These are phyloP conservation scores for Gortyna flavago DNA, from an alignment of 2,888 invertebrate species.

Conservation along the genomic window DNA sequence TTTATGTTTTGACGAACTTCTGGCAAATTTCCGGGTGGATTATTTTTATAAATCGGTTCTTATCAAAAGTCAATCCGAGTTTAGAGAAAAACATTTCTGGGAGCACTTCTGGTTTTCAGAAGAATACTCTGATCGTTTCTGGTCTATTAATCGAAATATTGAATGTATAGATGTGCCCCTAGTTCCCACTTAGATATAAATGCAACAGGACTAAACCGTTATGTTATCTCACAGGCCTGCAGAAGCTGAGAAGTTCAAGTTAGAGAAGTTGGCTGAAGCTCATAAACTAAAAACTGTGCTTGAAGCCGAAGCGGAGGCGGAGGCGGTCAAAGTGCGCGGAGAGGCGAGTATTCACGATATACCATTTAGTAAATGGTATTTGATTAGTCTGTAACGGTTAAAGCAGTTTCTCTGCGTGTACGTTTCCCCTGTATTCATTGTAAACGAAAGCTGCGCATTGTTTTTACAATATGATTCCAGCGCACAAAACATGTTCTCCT, in stretches of 20 bases:
- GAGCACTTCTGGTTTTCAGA: background rate
- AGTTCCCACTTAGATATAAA: background rate
- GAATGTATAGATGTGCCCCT: background rate
- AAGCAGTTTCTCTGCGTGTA: background rate
- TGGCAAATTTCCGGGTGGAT: background rate
- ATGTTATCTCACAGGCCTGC: conserved; percentile 92
- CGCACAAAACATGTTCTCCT: background rate
- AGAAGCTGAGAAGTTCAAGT: conserved; percentile 97
- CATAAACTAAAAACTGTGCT: conserved; percentile 96
- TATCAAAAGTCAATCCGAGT: background rate
- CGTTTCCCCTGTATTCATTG: background rate
- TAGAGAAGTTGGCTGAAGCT: conserved; percentile 98
- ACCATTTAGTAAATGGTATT: background rate
- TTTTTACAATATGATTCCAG: background rate
- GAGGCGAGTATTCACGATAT: conserved; percentile 84
- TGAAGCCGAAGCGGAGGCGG: conserved; percentile 98
- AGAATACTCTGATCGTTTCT: background rate
- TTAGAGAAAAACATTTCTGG: background rate
- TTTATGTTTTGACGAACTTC: background rate
- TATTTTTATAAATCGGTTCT: background rate
- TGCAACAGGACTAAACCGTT: background rate
- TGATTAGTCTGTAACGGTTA: background rate
- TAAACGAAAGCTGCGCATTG: background rate
- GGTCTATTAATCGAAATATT: background rate
- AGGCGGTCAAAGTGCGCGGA: conserved; percentile 95